These are phyloP conservation scores for Myanophis thanlyinensis DNA, from an alignment of 2,113 vertebrate species.

Conservation along the genomic window DNA sequence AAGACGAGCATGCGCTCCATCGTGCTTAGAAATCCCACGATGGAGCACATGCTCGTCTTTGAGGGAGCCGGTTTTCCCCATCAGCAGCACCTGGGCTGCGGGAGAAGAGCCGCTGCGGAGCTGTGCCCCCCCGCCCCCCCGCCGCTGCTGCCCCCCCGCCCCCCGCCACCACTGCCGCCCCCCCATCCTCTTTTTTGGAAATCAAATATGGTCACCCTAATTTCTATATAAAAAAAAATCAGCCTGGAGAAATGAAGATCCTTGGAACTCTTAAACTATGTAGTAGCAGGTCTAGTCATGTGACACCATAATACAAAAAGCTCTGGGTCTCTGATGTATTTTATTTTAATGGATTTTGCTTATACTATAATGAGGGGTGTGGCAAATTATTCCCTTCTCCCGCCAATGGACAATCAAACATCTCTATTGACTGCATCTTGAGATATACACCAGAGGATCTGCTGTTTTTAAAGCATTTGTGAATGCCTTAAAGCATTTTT, in stretches of 20 bases:
- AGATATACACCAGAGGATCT: slow-evolving; percentile 17
- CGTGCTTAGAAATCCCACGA: no score
- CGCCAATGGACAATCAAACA: slow-evolving; percentile 30
- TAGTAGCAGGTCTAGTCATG: not conserved
- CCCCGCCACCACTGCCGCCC: no score
- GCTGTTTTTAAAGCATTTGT: slow-evolving; percentile 54
- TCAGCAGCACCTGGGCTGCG: no score
- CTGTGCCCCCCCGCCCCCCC: no score
- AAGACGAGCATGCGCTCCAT: no score
- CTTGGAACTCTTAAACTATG: not conserved
- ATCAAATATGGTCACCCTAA: no score
- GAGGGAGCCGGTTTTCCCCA: no score
- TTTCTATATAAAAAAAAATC: not conserved
- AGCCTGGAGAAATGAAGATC: slow-evolving; percentile 20
- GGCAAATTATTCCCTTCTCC: slow-evolving; percentile 39
- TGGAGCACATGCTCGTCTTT: no score
- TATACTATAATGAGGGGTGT: slow-evolving; percentile 36
- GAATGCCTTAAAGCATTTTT: slow-evolving; percentile 46
- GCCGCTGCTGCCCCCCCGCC: no score
- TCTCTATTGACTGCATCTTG: slow-evolving; percentile 43
- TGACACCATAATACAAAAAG: slow-evolving; percentile 12
- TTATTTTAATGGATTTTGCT: slow-evolving; percentile 34
- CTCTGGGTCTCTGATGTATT: not conserved
- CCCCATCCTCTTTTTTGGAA: no score
- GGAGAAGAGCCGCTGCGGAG: no score